These are phyloP conservation scores for Setophaga coronata DNA, from an alignment of 2,113 vertebrate genomes.

Conservation along the genomic window DNA sequence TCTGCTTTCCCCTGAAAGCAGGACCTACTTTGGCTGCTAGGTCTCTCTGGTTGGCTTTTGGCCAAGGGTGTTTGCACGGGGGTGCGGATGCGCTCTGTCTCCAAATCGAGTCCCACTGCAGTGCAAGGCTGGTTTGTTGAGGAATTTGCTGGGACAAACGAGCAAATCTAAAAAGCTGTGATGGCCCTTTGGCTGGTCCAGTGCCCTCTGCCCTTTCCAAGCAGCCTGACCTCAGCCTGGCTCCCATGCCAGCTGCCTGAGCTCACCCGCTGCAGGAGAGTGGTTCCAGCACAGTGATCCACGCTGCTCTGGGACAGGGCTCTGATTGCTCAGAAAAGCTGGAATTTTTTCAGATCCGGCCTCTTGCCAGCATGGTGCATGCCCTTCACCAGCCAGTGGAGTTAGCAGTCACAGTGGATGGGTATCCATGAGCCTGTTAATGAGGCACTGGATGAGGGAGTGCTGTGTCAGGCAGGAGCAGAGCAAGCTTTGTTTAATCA, in stretches of 20 bases:
- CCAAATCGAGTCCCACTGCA: accelerated
- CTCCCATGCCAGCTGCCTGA: neutral
- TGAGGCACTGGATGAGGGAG: slow-evolving; percentile 19
- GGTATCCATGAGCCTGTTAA: slow-evolving; percentile 3
- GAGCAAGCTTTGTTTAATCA: slow-evolving; percentile 44
- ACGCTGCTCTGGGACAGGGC: neutral
- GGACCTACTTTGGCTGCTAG: neutral
- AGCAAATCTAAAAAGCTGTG: neutral
- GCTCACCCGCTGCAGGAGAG: neutral
- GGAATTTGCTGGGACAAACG: neutral
- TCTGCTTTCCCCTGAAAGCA: neutral
- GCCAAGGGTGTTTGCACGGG: neutral
- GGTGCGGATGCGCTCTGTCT: neutral
- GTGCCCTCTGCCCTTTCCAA: neutral
- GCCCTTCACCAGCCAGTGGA: neutral
- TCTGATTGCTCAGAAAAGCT: neutral
- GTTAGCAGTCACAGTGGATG: slow-evolving; percentile 24
- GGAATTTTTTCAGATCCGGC: neutral
- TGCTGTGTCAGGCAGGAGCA: neutral
- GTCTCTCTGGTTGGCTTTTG: neutral
- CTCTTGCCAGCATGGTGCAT: neutral
- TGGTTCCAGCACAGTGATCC: neutral
- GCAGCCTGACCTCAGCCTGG: neutral
- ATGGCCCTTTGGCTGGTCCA: neutral
- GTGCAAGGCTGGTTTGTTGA: neutral